Evolutionary conservation across 2,113 vertebrate species (phyloP).

Genomic region (Colossoma macropomum): DNA sequence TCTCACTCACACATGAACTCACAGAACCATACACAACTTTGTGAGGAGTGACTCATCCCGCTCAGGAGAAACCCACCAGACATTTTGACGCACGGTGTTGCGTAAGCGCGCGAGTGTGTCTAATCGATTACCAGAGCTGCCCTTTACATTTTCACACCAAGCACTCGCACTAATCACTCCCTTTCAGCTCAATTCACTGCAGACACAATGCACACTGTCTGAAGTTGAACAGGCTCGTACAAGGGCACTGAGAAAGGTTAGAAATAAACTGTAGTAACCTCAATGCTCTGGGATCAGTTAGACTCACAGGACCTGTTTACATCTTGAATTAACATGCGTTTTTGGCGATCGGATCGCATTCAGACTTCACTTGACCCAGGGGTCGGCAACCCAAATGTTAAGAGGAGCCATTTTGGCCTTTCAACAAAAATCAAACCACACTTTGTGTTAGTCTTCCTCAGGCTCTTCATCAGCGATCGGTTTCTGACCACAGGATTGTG

Average conservation of each 20-base stretch:
- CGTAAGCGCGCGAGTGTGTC: conserved; percentile 59
- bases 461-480: too few relatives aligned
- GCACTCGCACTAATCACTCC: conserved; percentile 8
- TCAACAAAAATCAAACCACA: too few relatives aligned
- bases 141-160: conserved; percentile 43
- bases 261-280: neutral
- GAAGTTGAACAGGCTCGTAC: neutral
- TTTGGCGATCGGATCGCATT: too few relatives aligned
- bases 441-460: too few relatives aligned
- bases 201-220: neutral
- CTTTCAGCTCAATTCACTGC: conserved; percentile 16
- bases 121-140: conserved; percentile 43
- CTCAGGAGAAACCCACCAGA: conserved; percentile 61
- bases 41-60: conserved; percentile 43
- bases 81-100: conserved; percentile 66
- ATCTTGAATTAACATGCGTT: too few relatives aligned
- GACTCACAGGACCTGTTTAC: too few relatives aligned
- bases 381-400: too few relatives aligned
- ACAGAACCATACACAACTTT: neutral
- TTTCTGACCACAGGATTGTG: too few relatives aligned
- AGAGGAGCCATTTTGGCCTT: too few relatives aligned
- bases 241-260: neutral
- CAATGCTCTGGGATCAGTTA: neutral
- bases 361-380: too few relatives aligned
- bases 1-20: neutral